Evolutionary conservation across 2,113 vertebrate species (phyloP).

Genomic region (Lampris incognitus): DNA sequence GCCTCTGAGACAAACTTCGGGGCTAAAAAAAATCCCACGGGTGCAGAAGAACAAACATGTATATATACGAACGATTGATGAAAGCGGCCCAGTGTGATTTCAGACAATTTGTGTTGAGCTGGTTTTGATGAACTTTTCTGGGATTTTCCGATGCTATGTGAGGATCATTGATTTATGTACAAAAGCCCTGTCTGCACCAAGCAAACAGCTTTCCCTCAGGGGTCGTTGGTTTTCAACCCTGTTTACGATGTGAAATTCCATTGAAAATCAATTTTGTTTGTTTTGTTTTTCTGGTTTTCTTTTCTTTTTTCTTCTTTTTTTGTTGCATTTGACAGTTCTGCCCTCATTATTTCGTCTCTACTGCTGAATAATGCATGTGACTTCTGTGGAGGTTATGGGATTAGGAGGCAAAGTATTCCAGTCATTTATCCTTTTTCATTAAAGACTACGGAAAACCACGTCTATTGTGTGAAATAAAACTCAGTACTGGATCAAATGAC

Average conservation of each 20-base stretch:
- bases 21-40: too few relatives aligned
- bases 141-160: slow-evolving; percentile 48
- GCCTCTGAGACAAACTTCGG: too few relatives aligned
- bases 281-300: too few relatives aligned
- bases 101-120: slow-evolving; percentile 43
- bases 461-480: too few relatives aligned
- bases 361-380: slow-evolving; percentile 53
- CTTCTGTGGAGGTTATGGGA: slow-evolving; percentile 31
- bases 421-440: too few relatives aligned
- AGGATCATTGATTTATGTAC: slow-evolving; percentile 50
- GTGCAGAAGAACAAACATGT: too few relatives aligned
- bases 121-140: slow-evolving; percentile 44
- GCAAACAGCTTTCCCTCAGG: slow-evolving; percentile 58
- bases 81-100: slow-evolving; percentile 34
- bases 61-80: too few relatives aligned
- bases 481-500: too few relatives aligned
- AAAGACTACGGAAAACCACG: too few relatives aligned
- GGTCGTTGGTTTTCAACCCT: slow-evolving; percentile 30
- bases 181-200: slow-evolving; percentile 51
- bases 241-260: slow-evolving; percentile 58
- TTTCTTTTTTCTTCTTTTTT: too few relatives aligned
- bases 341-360: slow-evolving; percentile 53
- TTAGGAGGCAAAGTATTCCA: neutral
- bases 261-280: slow-evolving; percentile 59
- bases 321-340: slow-evolving; percentile 55